These are phyloP conservation scores for Myopa tessellatipennis DNA, from an alignment of 2,888 invertebrate species.

Conservation along the genomic window DNA sequence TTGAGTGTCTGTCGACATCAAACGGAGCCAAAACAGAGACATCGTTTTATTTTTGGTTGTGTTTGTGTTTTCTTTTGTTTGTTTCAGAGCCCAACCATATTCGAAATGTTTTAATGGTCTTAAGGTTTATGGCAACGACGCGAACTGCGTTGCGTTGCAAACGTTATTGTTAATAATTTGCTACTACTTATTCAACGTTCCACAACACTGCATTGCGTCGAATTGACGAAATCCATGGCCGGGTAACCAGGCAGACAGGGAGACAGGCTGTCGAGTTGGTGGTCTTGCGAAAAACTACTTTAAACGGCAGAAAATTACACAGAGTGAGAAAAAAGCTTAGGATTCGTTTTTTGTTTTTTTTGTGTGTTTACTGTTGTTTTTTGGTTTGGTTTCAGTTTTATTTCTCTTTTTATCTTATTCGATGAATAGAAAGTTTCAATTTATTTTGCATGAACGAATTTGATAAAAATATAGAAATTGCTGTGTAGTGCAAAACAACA, in stretches of 20 bases:
- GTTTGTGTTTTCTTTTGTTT: no score
- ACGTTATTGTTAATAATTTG: constrained; percentile 21
- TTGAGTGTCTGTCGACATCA: background rate
- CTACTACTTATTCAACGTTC: constrained; percentile 37
- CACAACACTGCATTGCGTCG: constrained; percentile 37
- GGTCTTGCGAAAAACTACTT: constrained; percentile 20
- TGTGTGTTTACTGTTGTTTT: background rate
- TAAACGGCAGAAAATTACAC: constrained; percentile 17
- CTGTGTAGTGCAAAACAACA: background rate
- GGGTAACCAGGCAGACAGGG: background rate
- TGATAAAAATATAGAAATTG: constrained; percentile 16
- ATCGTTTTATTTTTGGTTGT: no score
- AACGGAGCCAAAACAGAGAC: background rate
- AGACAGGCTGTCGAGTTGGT: background rate
- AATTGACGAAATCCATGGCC: constrained; percentile 28
- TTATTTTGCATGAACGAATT: constrained; percentile 25
- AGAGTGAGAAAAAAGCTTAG: background rate
- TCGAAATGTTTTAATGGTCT: constrained; percentile 3
- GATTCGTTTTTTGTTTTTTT: background rate
- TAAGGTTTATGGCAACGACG: constrained; percentile 6
- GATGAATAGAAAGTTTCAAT: constrained; percentile 36
- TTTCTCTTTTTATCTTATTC: background rate
- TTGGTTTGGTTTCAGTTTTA: background rate
- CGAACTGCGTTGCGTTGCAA: background rate
- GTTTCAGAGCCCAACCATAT: background rate